Base-by-base conservation (phyloP, 2,888 invertebrate species). In the Orthosia incerta region DNA sequence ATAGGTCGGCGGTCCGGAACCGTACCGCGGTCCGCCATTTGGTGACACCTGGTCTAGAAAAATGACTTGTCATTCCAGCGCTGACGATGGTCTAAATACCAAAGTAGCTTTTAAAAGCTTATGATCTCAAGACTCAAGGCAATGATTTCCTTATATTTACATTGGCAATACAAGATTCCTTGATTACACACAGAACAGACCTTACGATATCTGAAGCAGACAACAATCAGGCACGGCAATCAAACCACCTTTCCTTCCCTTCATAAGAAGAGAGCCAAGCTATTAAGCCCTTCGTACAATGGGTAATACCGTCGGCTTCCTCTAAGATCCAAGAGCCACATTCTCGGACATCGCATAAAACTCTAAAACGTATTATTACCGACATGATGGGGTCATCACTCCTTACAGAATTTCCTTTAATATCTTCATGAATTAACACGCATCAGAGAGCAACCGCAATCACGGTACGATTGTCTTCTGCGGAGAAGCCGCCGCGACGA, bases 391-490 rank as follows among this genome's bases (percentile, higher is more conserved):
- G 87, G 87, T 85, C 86, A 82, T 84, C 80, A 87, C 74, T 79
- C 87, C 76, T 79, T 16, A 71, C 80, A 85, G 84, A 81, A 87
- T 86, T 84, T 81, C 75, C 79, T 85, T 83, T 87, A 81, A 87
- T 85, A 87, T 86, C 85, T 83, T 85, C 82, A 83, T 86, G 86
- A 87, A 86, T 86, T 86, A 86, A 90, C 89, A 88, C 83, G 88
- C 87, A 91, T 91, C 89, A 87, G 83, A 88, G 87, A 87, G 80
- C 88, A 86, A 82, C 86, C 84, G 90, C 89, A 91, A 92, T 92
- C 92, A 89, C 87, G 85, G 82, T 70, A 78, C 87, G 88, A 90
- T 91, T 90, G 89, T 91, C 89, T 88, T 89, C 86, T 82, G 82
- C 86, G 80, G 86, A 85, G 86, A 87, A 88, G 83, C 88, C 91